phyloP scores from a whole-genome alignment of 2,113 vertebrate genomes.

The Hirundichthys speculiger region DNA sequence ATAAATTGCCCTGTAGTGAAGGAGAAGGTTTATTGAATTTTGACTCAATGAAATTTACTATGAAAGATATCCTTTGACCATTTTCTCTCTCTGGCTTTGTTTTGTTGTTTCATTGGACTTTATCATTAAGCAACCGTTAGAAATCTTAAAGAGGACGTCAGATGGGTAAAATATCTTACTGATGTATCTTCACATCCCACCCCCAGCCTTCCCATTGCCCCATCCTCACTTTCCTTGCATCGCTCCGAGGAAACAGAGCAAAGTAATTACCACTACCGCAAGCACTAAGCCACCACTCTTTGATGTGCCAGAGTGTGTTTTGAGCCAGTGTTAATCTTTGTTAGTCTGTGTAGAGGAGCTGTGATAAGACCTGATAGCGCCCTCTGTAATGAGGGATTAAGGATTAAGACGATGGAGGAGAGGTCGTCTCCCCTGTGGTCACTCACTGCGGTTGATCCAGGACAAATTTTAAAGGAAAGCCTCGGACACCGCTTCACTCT shows the following conservation, averaged over 20 bases:
- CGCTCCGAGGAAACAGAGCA: conserved; percentile 59
- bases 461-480: conserved; percentile 12
- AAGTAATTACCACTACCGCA: conserved; percentile 70
- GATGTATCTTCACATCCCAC: conserved; percentile 36
- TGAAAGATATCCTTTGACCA: too few relatives aligned
- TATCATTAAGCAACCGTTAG: conserved; percentile 26
- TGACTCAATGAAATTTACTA: too few relatives aligned
- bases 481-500: neutral
- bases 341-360: conserved; percentile 64
- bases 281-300: conserved; percentile 60
- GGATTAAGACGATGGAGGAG: conserved; percentile 62
- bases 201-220: conserved; percentile 1
- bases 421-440: conserved; percentile 67
- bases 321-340: conserved; percentile 76
- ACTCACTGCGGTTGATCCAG: conserved; percentile 54
- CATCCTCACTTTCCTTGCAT: conserved; percentile 18
- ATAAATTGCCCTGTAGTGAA: too few relatives aligned
- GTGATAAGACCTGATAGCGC: conserved; percentile 62
- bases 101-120: conserved; percentile 26
- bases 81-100: conserved; percentile 2
- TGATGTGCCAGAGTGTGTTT: conserved; percentile 68
- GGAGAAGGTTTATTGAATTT: too few relatives aligned
- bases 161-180: conserved; percentile 16
- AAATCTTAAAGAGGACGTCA: conserved; percentile 14
- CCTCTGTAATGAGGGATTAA: conserved; percentile 75